phyloP scores from a whole-genome alignment of 2,113 vertebrate genomes.

The Tor tambroides region DNA sequence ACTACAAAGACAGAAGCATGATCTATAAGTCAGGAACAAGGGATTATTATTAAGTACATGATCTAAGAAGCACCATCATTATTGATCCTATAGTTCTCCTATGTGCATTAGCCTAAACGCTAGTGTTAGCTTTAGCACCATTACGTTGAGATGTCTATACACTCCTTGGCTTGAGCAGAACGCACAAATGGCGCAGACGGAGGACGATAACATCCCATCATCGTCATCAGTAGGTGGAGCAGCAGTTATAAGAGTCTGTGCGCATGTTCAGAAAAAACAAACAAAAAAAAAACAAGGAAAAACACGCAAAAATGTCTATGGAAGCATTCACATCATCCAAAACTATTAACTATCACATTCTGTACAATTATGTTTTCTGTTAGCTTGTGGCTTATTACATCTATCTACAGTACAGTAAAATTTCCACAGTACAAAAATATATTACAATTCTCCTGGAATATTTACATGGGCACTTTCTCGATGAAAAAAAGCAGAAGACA shows the following conservation, averaged over 20 bases:
- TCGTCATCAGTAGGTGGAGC: background rate
- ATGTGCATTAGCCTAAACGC: conserved; percentile 50
- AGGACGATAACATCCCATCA: conserved; percentile 8
- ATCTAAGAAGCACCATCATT: conserved; percentile 45
- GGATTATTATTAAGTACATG: conserved; percentile 19
- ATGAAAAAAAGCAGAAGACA: conserved; percentile 50
- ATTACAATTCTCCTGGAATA: conserved; percentile 95
- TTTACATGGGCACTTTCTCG: conserved; percentile 88
- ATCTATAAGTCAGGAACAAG: background rate
- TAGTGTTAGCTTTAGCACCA: conserved; percentile 58
- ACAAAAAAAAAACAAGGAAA: conserved; percentile 64
- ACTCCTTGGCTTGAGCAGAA: conserved; percentile 44
- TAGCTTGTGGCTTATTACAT: conserved; percentile 61
- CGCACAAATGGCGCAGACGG: background rate
- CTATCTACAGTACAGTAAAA: conserved; percentile 87
- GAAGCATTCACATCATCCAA: conserved; percentile 8
- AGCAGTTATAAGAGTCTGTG: conserved; percentile 26
- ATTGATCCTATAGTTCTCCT: background rate
- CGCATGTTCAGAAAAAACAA: background rate
- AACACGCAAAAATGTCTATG: conserved; percentile 53
- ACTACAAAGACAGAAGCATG: conserved; percentile 53
- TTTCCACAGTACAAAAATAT: conserved; percentile 98
- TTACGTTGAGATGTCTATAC: conserved; percentile 47
- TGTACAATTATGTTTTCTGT: conserved; percentile 82
- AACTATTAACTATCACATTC: conserved; percentile 72